phyloP scores from a whole-genome alignment of 2,797 vertebrate species.

The Poecilia wingei region DNA sequence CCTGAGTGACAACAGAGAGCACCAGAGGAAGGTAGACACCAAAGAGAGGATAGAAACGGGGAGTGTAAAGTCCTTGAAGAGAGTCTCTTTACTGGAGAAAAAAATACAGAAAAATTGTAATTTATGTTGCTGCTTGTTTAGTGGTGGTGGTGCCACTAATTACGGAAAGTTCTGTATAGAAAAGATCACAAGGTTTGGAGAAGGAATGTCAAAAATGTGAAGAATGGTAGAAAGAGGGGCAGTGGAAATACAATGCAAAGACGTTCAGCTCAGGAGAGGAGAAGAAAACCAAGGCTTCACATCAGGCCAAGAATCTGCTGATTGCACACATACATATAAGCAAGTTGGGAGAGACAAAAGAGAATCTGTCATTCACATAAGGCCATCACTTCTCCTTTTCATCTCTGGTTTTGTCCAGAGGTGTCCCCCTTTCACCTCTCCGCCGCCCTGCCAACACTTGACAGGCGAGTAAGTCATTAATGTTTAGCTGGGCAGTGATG shows the following conservation, averaged over 20 bases:
- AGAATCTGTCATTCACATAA: conserved; percentile 75
- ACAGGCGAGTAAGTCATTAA: conserved; percentile 78
- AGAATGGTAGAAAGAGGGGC: conserved; percentile 72
- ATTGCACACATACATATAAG: conserved; percentile 81
- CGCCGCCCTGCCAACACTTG: conserved; percentile 68
- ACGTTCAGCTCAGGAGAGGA: conserved; percentile 66
- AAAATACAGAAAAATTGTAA: neutral
- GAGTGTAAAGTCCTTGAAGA: neutral
- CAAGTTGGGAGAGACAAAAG: conserved; percentile 75
- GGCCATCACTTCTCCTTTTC: conserved; percentile 75
- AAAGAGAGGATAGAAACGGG: conserved; percentile 29
- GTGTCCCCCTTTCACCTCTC: conserved; percentile 72
- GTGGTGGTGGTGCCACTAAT: neutral
- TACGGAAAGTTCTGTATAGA: neutral
- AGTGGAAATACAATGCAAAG: conserved; percentile 71
- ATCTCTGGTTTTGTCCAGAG: conserved; percentile 75
- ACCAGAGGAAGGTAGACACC: conserved; percentile 29
- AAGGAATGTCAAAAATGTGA: conserved; percentile 76
- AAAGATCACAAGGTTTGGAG: conserved; percentile 31
- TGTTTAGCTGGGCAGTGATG: conserved; percentile 79
- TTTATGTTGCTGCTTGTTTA: neutral
- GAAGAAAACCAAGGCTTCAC: conserved; percentile 75
- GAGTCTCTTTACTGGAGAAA: neutral
- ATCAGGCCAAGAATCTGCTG: conserved; percentile 84
- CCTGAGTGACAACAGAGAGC: conserved; percentile 64